Percentiles rank a stretch among this genome's conserved stretches.
Evolutionary conservation across 1,140 invertebrate species (phyloP).

Genomic region (Linepithema humile): DNA sequence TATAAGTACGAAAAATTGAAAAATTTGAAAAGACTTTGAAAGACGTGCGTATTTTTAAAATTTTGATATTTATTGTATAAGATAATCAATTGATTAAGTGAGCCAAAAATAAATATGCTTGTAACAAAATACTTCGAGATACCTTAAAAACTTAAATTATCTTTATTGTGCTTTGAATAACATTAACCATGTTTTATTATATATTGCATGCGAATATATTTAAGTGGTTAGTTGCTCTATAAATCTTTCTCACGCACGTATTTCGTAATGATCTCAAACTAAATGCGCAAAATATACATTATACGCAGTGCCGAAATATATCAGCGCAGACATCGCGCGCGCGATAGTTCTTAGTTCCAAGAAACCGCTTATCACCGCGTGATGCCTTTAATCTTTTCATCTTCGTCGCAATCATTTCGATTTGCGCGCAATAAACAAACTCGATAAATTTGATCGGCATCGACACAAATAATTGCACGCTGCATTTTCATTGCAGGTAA

Average conservation of each 20-base stretch:
- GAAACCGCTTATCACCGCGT: constrained; percentile 10
- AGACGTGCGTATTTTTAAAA: not conserved
- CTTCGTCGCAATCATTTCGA: not conserved
- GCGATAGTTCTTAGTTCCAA: constrained; percentile 6
- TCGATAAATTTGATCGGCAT: not conserved
- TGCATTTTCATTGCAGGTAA: constrained; percentile 88
- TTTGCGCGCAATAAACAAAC: not conserved
- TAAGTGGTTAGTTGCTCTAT: not conserved
- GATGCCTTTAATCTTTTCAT: not conserved
- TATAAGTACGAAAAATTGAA: not conserved
- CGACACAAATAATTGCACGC: not conserved
- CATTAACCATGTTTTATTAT: not conserved
- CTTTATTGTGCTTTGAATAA: not conserved
- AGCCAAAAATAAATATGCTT: not conserved
- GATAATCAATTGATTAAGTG: not conserved
- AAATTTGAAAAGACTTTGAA: not conserved
- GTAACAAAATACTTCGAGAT: not conserved
- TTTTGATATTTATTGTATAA: not conserved
- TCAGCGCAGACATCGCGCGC: not conserved
- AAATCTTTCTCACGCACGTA: not conserved
- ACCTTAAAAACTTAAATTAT: not conserved
- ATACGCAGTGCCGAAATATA: not conserved
- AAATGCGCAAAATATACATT: not conserved
- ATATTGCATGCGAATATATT: not conserved
- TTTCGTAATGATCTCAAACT: constrained; percentile 20